Evolutionary conservation across 2,113 vertebrate genomes (phyloP), one percentile per base, ranked within the genome.

Genomic region (Chionodraco myersi): DNA sequence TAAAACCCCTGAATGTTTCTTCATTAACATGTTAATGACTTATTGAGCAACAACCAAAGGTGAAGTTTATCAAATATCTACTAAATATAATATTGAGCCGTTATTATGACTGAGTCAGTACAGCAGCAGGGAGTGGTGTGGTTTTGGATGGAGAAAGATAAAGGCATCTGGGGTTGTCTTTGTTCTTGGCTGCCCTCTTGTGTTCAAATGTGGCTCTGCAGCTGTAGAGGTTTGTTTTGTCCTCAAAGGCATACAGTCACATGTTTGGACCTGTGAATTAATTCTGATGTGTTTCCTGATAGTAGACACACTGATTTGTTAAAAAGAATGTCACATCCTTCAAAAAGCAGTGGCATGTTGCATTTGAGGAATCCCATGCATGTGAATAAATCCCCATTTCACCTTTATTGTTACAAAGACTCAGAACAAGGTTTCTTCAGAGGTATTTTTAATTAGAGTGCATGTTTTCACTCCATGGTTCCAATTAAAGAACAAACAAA

Each of bases 161-260:
- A 72, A 67, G 48, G 11, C 60, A 66, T 7, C 8, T 45, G 41
- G 21, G 16, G 65, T 10, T 30, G 53, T 18, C 41, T 69, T 57
- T 89, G 74, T 54, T 71, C 44, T 72, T 62, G 45, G 52, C 36
- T 68, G 88, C 91, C 89, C 88, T 90, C 93, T 61, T 77, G 91
- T 94, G 94, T 53, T 71, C 21, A 15, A 12, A 26, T 15, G 1
- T 10, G 45, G 76, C 62, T 87, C 15, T 81, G 56, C 91, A 90
- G 6, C 23, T 5, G 5, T 47, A 63, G 1, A 21, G n/a, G 15
- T 49, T 69, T 10, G 5, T 48, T 47, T 45, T 30, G 5, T 1
- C 14, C 21, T 26, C 2, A 21, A 16, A 26, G 18, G 16, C 12
- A 67, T 1, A 15, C 3, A 30, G 5, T 14, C 5, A 5, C 0